A percentile compares a stretch with the other conserved stretches of the same genome.
Conservation (phyloP, 2,797 vertebrate genomes). For the Prionace glauca region DNA sequence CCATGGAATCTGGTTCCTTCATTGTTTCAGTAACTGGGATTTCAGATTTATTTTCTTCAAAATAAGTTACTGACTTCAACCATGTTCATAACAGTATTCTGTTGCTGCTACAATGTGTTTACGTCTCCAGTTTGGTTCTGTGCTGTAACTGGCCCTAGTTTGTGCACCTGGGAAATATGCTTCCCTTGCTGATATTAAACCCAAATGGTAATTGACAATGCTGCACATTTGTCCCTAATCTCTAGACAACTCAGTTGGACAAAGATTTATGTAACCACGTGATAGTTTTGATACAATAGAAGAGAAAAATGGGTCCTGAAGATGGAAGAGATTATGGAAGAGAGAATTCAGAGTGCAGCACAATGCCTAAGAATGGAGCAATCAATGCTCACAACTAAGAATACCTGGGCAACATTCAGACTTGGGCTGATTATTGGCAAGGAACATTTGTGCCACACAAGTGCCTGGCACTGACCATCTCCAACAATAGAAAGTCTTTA, state of each 20-base stretch:
- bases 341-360: neutral
- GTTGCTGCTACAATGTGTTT: neutral
- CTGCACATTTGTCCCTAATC: neutral
- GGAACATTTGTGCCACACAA: too few relatives aligned
- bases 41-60: too few relatives aligned
- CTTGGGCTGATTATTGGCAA: neutral
- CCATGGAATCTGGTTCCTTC: too few relatives aligned
- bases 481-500: too few relatives aligned
- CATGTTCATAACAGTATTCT: too few relatives aligned
- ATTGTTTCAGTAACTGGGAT: too few relatives aligned
- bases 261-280: neutral
- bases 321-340: neutral
- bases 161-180: neutral
- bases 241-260: neutral
- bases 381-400: too few relatives aligned
- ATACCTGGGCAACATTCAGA: neutral
- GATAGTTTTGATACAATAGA: neutral
- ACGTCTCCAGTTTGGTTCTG: too few relatives aligned
- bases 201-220: neutral
- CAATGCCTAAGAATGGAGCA: neutral
- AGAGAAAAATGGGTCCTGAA: neutral
- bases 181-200: neutral
- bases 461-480: too few relatives aligned
- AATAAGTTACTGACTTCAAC: too few relatives aligned
- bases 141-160: neutral